Evolutionary conservation across 1,140 invertebrate species (phyloP).

Genomic region (Papilio polyxenes): DNA sequence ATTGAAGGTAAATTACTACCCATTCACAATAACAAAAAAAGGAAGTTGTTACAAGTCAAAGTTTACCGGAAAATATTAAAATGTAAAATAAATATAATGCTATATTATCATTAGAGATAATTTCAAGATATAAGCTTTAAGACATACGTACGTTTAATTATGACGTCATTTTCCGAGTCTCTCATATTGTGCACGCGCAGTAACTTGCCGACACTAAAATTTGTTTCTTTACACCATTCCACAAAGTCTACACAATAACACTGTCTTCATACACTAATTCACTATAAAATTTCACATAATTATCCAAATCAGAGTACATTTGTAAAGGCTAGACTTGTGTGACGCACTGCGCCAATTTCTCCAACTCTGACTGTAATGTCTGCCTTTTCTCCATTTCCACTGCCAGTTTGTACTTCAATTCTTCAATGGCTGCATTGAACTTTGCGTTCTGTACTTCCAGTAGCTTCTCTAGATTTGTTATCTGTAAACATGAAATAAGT

Average conservation of each 20-base stretch:
- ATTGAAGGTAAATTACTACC: too few relatives aligned
- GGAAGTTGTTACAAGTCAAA: too few relatives aligned
- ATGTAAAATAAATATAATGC: neutral
- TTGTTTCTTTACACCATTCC: neutral
- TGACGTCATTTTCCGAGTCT: neutral
- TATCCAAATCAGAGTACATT: slow-evolving; percentile 28
- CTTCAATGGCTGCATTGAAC: slow-evolving; percentile 81
- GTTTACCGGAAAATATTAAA: neutral
- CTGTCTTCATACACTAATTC: slow-evolving; percentile 31
- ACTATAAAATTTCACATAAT: slow-evolving; percentile 34
- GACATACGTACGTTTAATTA: neutral
- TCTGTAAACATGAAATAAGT: slow-evolving; percentile 56
- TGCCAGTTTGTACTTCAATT: slow-evolving; percentile 79
- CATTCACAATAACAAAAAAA: too few relatives aligned
- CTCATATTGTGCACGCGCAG: neutral
- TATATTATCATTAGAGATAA: neutral
- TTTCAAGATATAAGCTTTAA: neutral
- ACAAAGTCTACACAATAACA: neutral
- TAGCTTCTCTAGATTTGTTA: slow-evolving; percentile 82
- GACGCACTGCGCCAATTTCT: slow-evolving; percentile 83
- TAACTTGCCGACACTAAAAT: neutral
- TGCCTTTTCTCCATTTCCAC: slow-evolving; percentile 82
- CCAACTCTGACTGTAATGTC: slow-evolving; percentile 81
- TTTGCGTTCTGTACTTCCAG: slow-evolving; percentile 82
- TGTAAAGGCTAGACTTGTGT: slow-evolving; percentile 79